Conservation (phyloP, 2,113 vertebrate species). For the Pitta sordida region DNA sequence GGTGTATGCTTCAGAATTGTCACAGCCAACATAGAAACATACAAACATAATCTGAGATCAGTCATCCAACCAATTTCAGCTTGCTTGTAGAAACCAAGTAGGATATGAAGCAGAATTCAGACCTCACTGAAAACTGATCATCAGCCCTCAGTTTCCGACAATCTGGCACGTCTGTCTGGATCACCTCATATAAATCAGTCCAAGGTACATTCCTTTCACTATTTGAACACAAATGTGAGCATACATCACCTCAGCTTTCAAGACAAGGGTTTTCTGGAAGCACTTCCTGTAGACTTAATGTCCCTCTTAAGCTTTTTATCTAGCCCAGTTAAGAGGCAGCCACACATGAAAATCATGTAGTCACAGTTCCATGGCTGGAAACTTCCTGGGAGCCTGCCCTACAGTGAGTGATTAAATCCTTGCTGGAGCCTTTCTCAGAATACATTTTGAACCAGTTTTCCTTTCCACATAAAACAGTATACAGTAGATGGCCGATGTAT, state of each 20-base stretch:
- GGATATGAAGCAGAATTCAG: neutral
- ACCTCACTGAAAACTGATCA: neutral
- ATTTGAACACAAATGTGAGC: neutral
- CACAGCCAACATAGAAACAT: neutral
- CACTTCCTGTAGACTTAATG: neutral
- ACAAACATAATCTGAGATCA: neutral
- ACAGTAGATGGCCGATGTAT: neutral
- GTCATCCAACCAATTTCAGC: neutral
- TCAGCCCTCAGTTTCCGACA: neutral
- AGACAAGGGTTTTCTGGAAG: neutral
- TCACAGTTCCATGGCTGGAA: neutral
- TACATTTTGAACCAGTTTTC: neutral
- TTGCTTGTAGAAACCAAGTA: neutral
- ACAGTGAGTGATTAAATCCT: rapidly evolving
- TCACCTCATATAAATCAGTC: neutral
- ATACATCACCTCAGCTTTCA: neutral
- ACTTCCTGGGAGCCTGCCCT: neutral
- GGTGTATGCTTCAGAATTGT: neutral
- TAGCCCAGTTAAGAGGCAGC: neutral
- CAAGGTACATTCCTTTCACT: neutral
- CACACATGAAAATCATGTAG: neutral
- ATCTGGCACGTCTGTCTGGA: neutral
- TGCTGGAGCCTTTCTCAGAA: neutral
- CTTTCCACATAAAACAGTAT: neutral
- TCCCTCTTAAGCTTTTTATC: neutral